Evolutionary conservation across 2,888 invertebrate genomes (phyloP), one percentile per base, ranked within the genome.

Genomic region (Patella caerulea): DNA sequence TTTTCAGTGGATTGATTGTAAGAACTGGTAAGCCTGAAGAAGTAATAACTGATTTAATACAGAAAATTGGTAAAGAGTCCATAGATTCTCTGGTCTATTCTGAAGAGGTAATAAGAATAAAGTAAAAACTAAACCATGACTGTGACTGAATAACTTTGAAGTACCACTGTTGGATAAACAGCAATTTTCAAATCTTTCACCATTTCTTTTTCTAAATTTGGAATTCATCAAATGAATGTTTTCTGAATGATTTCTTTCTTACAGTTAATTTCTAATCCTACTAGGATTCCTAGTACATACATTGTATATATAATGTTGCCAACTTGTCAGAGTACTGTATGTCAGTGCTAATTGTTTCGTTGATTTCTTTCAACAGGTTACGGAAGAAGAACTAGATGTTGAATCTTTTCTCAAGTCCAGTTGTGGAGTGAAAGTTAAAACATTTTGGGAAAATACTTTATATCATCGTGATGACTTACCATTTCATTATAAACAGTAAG

Each of bases 391-490:
- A 78, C 56, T 85, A 11, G 84, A 86, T 78, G 88, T 89, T 9
- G 89, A 88, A 76, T 76, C 82, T 75, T 81, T 79, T 14, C 69
- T 89, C 15, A 80, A 78, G 72, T 72, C 80, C 34, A 80, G 76
- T 4, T 83, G 83, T 80, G 84, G 82, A 24, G 84, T 87, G 17
- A 84, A 85, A 73, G 73, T 86, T 52, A 78, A 87, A 29, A 81
- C 83, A 53, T 78, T 87, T 19, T 88, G 88, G 88, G 88, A 87
- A 73, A 86, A 87, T 56, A 88, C 88, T 5, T 80, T 90, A 19
- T 87, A 85, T 73, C 89, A 90, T 79, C 82, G 78, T 52, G 86
- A 88, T 78, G 90, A 90, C 77, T 76, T 90, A 52, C 88, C 88
- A 17, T 90, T 87, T 78, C 71, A 82, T 72, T 79, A 81, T 3